phyloP scores from a whole-genome alignment of 2,113 vertebrate species.

The Phocoena sinus region DNA sequence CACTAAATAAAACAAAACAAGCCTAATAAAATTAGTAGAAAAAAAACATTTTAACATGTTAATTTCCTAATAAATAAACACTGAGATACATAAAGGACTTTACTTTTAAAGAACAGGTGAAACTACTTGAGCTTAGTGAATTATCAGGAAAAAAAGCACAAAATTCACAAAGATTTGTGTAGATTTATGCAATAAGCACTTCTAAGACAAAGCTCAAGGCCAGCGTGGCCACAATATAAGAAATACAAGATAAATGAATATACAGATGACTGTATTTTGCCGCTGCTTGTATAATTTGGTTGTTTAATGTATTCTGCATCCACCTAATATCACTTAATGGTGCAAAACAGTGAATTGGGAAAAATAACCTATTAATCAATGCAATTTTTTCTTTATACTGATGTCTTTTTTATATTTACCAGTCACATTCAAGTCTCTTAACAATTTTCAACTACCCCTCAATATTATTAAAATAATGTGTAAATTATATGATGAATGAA shows the following conservation, averaged over 20 bases:
- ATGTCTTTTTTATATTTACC: not conserved
- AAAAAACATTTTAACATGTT: not conserved
- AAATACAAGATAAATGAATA: not conserved
- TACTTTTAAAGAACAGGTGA: not conserved
- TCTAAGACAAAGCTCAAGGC: not conserved
- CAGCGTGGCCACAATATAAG: not conserved
- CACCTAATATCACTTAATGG: not conserved
- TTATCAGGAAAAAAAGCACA: not conserved
- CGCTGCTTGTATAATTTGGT: not conserved
- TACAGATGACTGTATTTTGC: not conserved
- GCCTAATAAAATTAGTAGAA: not conserved
- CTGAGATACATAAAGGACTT: not conserved
- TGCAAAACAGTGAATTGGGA: not conserved
- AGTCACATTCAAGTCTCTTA: not conserved
- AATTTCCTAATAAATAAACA: not conserved
- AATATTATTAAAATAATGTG: not conserved
- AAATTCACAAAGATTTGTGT: not conserved
- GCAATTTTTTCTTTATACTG: not conserved
- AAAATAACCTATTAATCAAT: not conserved
- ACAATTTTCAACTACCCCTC: not conserved
- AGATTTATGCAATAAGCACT: not conserved
- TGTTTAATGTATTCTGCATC: not conserved
- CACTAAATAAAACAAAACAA: not conserved
- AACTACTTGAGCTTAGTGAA: not conserved
- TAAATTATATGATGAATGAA: not conserved